Percentiles rank a stretch among this genome's conserved stretches.
These are phyloP conservation scores for Pollenia griseotomentosa DNA, from an alignment of 2,888 invertebrate species.

Conservation along the genomic window DNA sequence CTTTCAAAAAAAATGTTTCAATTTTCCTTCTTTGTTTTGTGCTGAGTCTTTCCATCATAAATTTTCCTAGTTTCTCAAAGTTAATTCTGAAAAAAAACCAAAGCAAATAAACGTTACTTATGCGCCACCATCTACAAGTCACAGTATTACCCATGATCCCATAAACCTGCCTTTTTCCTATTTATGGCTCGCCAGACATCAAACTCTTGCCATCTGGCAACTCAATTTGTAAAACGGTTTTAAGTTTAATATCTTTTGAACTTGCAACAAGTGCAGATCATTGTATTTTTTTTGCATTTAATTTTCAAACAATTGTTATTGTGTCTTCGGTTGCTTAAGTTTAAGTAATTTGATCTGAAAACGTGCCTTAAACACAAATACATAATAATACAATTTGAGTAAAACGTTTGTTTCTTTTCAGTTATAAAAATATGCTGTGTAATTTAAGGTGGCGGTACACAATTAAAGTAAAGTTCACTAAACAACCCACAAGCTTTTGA, in stretches of 20 bases:
- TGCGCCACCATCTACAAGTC: too few relatives aligned
- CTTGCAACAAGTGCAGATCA: constrained; percentile 66
- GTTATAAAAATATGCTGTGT: constrained; percentile 1
- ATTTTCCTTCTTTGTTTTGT: too few relatives aligned
- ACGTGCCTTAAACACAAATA: constrained; percentile 63
- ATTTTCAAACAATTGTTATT: constrained; percentile 51
- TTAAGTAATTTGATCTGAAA: constrained; percentile 69
- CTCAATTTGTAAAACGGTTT: background rate
- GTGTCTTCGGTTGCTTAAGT: constrained; percentile 27
- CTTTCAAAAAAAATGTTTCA: too few relatives aligned
- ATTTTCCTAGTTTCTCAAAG: too few relatives aligned
- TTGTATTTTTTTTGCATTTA: constrained; percentile 31
- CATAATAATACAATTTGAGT: constrained; percentile 49
- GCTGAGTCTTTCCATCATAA: too few relatives aligned
- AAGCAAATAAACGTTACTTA: too few relatives aligned
- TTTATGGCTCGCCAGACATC: too few relatives aligned
- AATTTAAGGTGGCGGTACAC: constrained; percentile 9
- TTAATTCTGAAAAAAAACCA: too few relatives aligned
- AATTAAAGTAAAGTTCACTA: constrained; percentile 54
- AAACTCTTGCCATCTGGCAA: background rate
- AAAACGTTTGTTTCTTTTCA: constrained; percentile 36
- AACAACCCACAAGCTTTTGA: constrained; percentile 21
- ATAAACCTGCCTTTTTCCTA: background rate
- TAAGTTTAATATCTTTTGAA: constrained; percentile 53
- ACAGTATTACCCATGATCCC: background rate